Base-by-base conservation (phyloP, 2,888 invertebrate genomes). In the Phaonia tiefii region DNA sequence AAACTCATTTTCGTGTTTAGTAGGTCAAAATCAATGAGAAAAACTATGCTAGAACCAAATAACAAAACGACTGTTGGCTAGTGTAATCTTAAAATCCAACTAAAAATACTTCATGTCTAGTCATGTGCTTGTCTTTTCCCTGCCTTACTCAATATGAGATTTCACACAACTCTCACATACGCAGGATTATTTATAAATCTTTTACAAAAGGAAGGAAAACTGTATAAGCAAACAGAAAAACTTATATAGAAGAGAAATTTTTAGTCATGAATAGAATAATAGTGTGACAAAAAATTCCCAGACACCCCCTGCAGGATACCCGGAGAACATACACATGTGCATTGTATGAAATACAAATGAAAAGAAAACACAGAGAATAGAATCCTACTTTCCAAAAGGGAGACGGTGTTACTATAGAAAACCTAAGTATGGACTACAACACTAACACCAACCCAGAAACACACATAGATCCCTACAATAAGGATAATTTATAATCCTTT, bases 401-500 rank as follows among this genome's bases (percentile, higher is more conserved):
- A 22, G n/a, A 13, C 10, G 44, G 11, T 2, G 20, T 31, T 31
- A 8, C 31, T 3, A 31, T 31, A 31, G 31, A 5, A 5, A 31
- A 31, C 31, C n/a, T n/a, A n/a, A n/a, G n/a, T n/a, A n/a, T n/a
- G n/a, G n/a, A n/a, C n/a, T n/a, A 22, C 22, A 31, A n/a, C n/a
- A 26, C 58, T 11, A 15, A 25, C 31, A 58, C 58, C 0, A 15
- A 15, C 15, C 5, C 58, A 8, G 44, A 8, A 2, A 51, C 20
- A 42, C 10, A 20, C 17, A n/a, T n/a, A n/a, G n/a, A n/a, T n/a
- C n/a, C n/a, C n/a, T n/a, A 63, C 42, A 86, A 86, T 85, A 85
- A 84, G 84, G 87, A 87, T 87, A 85, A 88, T 87, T 88, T 88
- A 85, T 86, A 88, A 86, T 85, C 86, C 75, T 83, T 84, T 71